A percentile compares a stretch with the other conserved stretches of the same genome.
These are phyloP conservation scores for Arvicanthis niloticus DNA, from an alignment of 2,113 vertebrate genomes.

Conservation along the genomic window DNA sequence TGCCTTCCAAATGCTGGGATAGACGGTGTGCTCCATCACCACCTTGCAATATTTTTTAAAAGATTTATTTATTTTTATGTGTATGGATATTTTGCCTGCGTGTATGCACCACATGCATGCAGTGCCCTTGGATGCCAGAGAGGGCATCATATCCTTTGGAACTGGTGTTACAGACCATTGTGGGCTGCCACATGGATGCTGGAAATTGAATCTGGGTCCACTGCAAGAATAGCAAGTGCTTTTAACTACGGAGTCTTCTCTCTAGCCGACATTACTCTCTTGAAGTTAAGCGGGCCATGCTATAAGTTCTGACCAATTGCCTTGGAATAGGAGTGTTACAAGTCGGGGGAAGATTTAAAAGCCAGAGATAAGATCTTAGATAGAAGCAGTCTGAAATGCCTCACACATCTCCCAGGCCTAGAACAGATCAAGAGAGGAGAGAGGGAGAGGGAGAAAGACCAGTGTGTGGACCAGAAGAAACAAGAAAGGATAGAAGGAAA, in stretches of 20 bases:
- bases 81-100: neutral
- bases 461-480: neutral
- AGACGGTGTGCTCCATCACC: no score
- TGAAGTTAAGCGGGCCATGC: neutral
- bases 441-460: neutral
- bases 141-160: neutral
- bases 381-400: neutral
- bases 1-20: neutral
- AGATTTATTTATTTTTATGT: neutral
- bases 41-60: neutral
- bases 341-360: conserved; percentile 24
- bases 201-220: neutral
- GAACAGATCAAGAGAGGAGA: neutral
- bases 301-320: conserved; percentile 10
- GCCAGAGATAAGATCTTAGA: neutral
- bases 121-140: neutral
- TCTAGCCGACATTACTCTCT: neutral
- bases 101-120: neutral
- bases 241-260: neutral
- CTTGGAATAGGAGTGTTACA: conserved; percentile 16
- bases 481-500: no score
- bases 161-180: neutral
- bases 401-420: neutral
- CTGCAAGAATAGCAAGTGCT: neutral
- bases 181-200: neutral